Percentiles rank a stretch among this genome's conserved stretches.
phyloP scores from a whole-genome alignment of 2,113 vertebrate genomes.

The Eulacestoma nigropectus region DNA sequence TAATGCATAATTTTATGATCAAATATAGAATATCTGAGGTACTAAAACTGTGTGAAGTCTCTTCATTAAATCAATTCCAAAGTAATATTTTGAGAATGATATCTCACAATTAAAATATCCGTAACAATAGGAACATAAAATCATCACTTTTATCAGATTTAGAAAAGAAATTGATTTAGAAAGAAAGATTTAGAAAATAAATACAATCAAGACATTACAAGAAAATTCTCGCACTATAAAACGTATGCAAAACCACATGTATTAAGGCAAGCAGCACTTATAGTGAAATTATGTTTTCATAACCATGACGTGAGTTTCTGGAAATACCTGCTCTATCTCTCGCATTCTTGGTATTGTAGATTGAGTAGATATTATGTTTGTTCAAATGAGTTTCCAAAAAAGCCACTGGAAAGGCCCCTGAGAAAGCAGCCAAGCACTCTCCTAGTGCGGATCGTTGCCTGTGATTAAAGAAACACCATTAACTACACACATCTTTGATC shows the following conservation, averaged over 20 bases:
- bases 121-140: not conserved
- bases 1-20: not conserved
- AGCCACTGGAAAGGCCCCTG: slow-evolving; percentile 90
- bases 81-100: not conserved
- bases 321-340: slow-evolving; percentile 83
- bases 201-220: not conserved
- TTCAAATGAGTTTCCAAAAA: slow-evolving; percentile 91
- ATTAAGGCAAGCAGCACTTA: not conserved
- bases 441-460: slow-evolving; percentile 92
- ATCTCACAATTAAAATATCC: not conserved
- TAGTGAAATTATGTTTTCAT: not conserved
- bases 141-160: not conserved
- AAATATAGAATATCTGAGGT: not conserved
- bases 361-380: slow-evolving; percentile 87
- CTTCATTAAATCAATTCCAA: not conserved
- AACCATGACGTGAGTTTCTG: not conserved
- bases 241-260: not conserved
- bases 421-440: slow-evolving; percentile 91
- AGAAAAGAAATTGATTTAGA: not conserved
- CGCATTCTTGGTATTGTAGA: slow-evolving; percentile 86
- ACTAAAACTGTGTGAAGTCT: not conserved
- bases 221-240: not conserved
- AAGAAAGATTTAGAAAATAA: not conserved
- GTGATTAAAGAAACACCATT: not conserved
- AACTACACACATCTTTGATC: not conserved